Percentiles rank a stretch among this genome's conserved stretches.
phyloP scores from a whole-genome alignment of 2,888 invertebrate species.

The Eucriotettix oculatus region DNA sequence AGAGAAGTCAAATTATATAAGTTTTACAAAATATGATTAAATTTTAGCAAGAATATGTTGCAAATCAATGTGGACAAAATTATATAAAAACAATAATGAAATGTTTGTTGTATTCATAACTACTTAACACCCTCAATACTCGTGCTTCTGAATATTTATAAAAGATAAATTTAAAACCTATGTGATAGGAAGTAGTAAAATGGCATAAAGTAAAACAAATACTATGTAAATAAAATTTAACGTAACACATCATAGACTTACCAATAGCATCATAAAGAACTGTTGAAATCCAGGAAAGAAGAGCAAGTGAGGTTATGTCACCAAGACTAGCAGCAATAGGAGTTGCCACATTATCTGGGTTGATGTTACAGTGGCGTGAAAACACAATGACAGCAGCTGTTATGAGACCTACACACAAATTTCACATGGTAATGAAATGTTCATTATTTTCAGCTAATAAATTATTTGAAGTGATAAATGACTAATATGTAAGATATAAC shows the following conservation, averaged over 20 bases:
- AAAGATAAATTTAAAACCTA: too few relatives aligned
- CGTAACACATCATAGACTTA: slow-evolving; percentile 16
- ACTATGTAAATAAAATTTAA: neutral
- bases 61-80: too few relatives aligned
- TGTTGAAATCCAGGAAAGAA: slow-evolving; percentile 40
- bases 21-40: too few relatives aligned
- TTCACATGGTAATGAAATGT: neutral
- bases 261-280: slow-evolving; percentile 38
- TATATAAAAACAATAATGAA: too few relatives aligned
- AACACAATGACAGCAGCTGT: slow-evolving; percentile 56
- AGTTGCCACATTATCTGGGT: slow-evolving; percentile 67
- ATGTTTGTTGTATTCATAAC: too few relatives aligned
- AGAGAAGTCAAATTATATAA: too few relatives aligned
- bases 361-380: slow-evolving; percentile 49
- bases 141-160: too few relatives aligned
- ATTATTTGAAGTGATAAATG: too few relatives aligned
- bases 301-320: slow-evolving; percentile 52
- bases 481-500: too few relatives aligned
- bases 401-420: slow-evolving; percentile 29
- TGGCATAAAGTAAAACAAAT: neutral
- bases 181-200: neutral
- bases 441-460: neutral
- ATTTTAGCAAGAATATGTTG: too few relatives aligned
- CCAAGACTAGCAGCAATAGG: slow-evolving; percentile 69
- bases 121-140: too few relatives aligned